These are phyloP conservation scores for Pardosa pseudoannulata DNA, from an alignment of 2,888 invertebrate genomes.

Conservation along the genomic window DNA sequence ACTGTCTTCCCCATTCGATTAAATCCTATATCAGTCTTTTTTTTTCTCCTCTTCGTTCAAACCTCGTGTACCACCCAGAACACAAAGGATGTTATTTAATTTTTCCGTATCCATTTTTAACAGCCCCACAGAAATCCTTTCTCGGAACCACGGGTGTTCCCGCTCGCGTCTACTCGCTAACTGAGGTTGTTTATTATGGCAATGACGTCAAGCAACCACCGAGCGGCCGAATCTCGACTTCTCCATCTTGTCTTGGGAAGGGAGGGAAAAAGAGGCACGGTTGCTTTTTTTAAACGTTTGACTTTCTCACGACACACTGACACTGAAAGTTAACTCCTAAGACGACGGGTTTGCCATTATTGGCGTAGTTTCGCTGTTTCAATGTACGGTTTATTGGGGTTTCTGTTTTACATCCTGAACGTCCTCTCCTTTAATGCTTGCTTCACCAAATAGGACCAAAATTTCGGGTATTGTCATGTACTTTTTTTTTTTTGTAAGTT, in stretches of 20 bases:
- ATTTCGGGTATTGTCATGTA: too few relatives aligned
- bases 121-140: not conserved
- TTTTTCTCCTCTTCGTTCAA: too few relatives aligned
- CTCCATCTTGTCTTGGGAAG: constrained; percentile 26
- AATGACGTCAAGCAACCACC: constrained; percentile 59
- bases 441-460: too few relatives aligned
- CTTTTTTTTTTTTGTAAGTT: too few relatives aligned
- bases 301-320: constrained; percentile 72
- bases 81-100: not conserved
- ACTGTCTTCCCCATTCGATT: too few relatives aligned
- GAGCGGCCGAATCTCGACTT: constrained; percentile 24
- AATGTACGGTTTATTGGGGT: too few relatives aligned
- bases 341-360: not conserved
- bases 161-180: not conserved
- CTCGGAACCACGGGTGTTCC: not conserved
- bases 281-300: constrained; percentile 58
- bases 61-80: too few relatives aligned
- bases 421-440: too few relatives aligned
- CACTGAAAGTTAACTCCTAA: constrained; percentile 63
- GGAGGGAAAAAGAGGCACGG: constrained; percentile 24
- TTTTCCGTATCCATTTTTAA: not conserved
- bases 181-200: constrained; percentile 20
- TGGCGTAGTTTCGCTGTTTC: constrained; percentile 1
- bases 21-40: too few relatives aligned
- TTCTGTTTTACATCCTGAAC: too few relatives aligned